Conservation (phyloP, 2,797 vertebrate genomes). For the Tokudaia tokunoshimensis region DNA sequence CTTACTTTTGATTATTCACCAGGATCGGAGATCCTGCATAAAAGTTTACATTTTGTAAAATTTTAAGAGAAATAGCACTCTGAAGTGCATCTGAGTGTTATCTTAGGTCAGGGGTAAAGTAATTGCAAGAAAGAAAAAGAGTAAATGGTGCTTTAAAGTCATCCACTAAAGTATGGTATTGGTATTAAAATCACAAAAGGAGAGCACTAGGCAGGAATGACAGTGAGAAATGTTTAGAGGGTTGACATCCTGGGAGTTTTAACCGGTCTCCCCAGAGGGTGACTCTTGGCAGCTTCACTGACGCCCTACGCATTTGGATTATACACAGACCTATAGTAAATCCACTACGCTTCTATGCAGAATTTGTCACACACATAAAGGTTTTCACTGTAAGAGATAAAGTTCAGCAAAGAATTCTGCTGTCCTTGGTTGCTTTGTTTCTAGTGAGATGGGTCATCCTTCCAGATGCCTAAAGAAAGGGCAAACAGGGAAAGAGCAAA, state of each 20-base stretch:
- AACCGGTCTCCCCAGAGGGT: neutral
- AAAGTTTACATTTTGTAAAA: neutral
- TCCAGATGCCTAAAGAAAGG: neutral
- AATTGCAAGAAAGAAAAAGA: neutral
- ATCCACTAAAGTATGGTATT: neutral
- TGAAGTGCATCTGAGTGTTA: neutral
- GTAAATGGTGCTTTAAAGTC: slow-evolving; percentile 2
- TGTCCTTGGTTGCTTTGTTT: neutral
- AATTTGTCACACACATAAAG: neutral
- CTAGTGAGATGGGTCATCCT: neutral
- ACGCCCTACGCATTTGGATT: neutral
- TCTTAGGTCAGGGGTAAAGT: neutral
- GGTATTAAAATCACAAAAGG: neutral
- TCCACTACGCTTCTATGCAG: neutral
- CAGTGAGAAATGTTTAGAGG: neutral
- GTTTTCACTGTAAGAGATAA: neutral
- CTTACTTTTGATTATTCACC: neutral
- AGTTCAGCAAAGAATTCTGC: neutral
- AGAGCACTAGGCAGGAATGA: neutral
- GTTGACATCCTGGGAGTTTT: neutral
- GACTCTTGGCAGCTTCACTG: too few species aligned
- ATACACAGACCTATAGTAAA: neutral
- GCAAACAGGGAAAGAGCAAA: neutral
- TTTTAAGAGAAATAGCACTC: neutral
- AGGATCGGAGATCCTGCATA: neutral